Base-by-base conservation (phyloP, 2,888 invertebrate genomes). In the Choristoneura rosaceana region DNA sequence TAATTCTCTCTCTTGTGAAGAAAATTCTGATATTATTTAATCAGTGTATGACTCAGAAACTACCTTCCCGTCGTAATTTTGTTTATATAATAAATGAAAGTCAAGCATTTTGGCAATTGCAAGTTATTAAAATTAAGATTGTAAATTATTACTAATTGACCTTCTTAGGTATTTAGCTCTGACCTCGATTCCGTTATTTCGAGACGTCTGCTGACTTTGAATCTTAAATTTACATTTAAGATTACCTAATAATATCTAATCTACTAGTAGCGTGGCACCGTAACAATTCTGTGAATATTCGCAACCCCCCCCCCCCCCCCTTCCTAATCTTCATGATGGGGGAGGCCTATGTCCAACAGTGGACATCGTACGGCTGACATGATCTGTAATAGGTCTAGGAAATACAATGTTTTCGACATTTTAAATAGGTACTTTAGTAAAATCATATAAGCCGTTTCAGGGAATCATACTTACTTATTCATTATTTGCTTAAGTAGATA, bases 131-230 rank as follows among this genome's bases (percentile, higher is more conserved):
- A 55, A 55, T 25, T 25, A 4, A 55, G 25, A 17, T 25, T 55
- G 3, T 8, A 38, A 65, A 52, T 65, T 65, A 65, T 65, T 52
- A 52, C 50, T 33, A 12, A 52, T 52, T 38, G 34, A 52, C 52
- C 52, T 38, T 52, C 41, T 52, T 52, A 52, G 25, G 55, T 55
- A 55, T 12, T 55, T 65, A 52, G 38, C 43, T 38, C 52, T 52
- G 64, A 65, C 64, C 52, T 38, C 52, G 38, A 52, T 62, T 43
- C 52, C 17, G 38, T 38, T 17, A 38, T 41, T 64, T 50, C 4
- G 52, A 34, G 52, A 12, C 33, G 38, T 65, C 52, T 38, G 12
- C n/a, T 12, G 15, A 34, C 33, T 52, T n/a, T 14, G 17, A 34
- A n/a, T 65, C 8, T 52, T 52, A 33, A 33, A n/a, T 33, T 4